A percentile compares a stretch with the other conserved stretches of the same genome.
Evolutionary conservation across 1,140 invertebrate species (phyloP).

Genomic region (Trypoxylus dichotomus): DNA sequence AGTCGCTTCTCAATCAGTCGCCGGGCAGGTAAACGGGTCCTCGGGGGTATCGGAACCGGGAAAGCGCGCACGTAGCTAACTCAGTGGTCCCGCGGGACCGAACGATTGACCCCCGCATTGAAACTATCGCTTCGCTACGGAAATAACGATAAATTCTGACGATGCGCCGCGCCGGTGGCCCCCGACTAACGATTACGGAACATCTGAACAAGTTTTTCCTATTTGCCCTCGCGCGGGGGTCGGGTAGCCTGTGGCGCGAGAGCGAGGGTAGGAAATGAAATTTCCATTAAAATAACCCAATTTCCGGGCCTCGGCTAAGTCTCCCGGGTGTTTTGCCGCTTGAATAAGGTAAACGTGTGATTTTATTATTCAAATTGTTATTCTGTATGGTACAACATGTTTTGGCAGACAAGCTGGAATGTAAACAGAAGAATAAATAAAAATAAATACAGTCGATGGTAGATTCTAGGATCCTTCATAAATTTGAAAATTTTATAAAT

Average conservation of each 20-base stretch:
- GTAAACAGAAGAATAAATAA: too few species aligned
- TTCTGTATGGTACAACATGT: background rate
- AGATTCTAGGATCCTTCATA: too few species aligned
- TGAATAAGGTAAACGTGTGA: background rate
- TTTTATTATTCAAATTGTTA: background rate
- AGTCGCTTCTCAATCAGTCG: slow-evolving; percentile 50
- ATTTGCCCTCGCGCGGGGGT: slow-evolving; percentile 35
- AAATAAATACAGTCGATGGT: background rate
- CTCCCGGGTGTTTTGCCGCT: background rate
- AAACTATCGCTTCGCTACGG: slow-evolving; percentile 42
- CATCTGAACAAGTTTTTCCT: slow-evolving; percentile 22
- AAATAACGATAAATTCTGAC: slow-evolving; percentile 48
- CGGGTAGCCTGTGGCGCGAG: slow-evolving; percentile 13
- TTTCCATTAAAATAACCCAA: slow-evolving; percentile 31
- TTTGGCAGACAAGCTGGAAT: too few species aligned
- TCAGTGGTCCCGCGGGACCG: slow-evolving; percentile 47
- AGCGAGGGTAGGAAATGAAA: slow-evolving; percentile 35
- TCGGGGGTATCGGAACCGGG: slow-evolving; percentile 42
- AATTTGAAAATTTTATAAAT: too few species aligned
- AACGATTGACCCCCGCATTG: slow-evolving; percentile 32
- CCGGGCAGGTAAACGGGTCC: slow-evolving; percentile 51
- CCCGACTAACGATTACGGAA: slow-evolving; percentile 43
- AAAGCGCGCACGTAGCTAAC: slow-evolving; percentile 49
- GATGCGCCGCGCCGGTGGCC: slow-evolving; percentile 30
- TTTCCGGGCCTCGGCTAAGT: background rate